A percentile compares a stretch with the other conserved stretches of the same genome.
phyloP scores from a whole-genome alignment of 53 echinoderm and acorn worm genomes.

The Pentamera pediparva region DNA sequence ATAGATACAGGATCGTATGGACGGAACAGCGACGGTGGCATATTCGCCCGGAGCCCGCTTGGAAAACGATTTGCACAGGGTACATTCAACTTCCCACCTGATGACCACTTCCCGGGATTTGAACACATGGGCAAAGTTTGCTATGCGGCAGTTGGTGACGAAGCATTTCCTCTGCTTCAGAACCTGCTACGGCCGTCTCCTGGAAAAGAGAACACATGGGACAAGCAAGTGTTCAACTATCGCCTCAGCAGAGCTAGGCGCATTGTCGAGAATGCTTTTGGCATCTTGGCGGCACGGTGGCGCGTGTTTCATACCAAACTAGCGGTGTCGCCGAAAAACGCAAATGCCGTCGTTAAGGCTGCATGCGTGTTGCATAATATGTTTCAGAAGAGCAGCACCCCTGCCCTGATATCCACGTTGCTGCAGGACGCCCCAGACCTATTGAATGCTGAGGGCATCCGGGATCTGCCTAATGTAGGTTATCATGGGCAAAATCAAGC shows the following conservation, averaged over 20 bases:
- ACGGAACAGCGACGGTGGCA: not conserved
- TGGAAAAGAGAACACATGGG: constrained; percentile 14
- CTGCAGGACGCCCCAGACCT: constrained; percentile 3
- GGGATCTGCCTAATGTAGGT: constrained; percentile 3
- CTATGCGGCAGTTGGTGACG: not conserved
- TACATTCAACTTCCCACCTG: constrained; percentile 10
- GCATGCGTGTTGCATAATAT: constrained; percentile 55
- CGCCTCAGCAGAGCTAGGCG: constrained; percentile 34
- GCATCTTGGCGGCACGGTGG: constrained; percentile 40
- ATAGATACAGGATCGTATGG: not conserved
- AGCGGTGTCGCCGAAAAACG: constrained; percentile 10
- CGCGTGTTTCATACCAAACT: constrained; percentile 29
- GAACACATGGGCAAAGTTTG: constrained; percentile 1
- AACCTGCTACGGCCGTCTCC: constrained; percentile 57
- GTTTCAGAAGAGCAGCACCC: constrained; percentile 3
- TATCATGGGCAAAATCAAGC: constrained; percentile 5
- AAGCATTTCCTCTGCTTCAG: constrained; percentile 36
- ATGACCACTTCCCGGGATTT: not conserved
- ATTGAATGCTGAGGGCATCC: constrained; percentile 13
- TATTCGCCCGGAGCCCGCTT: not conserved
- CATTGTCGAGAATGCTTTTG: constrained; percentile 9
- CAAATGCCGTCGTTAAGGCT: constrained; percentile 47
- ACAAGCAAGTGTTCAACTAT: constrained; percentile 34
- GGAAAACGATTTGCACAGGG: constrained; percentile 13
- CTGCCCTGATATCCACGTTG: not conserved